Evolutionary conservation across 2,888 invertebrate genomes (phyloP).

Genomic region (Ethmia dodecea): DNA sequence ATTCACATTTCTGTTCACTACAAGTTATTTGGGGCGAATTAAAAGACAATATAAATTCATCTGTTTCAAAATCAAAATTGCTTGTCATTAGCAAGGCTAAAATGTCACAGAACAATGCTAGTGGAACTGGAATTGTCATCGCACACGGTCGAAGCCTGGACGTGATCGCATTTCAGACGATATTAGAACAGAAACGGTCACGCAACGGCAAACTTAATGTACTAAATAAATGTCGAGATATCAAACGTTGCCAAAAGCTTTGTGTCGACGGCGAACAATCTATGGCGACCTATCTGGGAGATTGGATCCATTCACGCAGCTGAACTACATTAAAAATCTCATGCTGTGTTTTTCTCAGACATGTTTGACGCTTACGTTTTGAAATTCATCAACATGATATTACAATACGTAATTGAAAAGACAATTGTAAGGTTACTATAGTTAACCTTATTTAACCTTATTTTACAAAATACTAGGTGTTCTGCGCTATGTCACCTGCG

Average conservation of each 20-base stretch:
- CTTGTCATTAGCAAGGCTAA: slow-evolving; percentile 72
- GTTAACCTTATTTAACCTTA: no score
- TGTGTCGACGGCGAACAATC: slow-evolving; percentile 21
- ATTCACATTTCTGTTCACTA: slow-evolving; percentile 8
- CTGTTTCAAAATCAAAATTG: slow-evolving; percentile 71
- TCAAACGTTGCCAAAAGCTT: slow-evolving; percentile 42
- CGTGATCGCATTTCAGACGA: slow-evolving; percentile 69
- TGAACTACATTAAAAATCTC: slow-evolving; percentile 1
- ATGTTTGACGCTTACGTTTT: no score
- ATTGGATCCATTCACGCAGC: slow-evolving; percentile 23
- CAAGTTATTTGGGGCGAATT: slow-evolving; percentile 47
- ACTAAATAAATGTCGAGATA: slow-evolving; percentile 42
- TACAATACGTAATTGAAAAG: no score
- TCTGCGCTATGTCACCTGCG: no score
- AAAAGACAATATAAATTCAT: slow-evolving; percentile 57
- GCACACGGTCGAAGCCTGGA: slow-evolving; percentile 59
- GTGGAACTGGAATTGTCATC: slow-evolving; percentile 45
- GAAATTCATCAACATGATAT: no score
- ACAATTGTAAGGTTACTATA: no score
- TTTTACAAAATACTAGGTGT: no score
- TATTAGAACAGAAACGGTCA: slow-evolving; percentile 52
- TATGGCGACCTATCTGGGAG: slow-evolving; percentile 3
- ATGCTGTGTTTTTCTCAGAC: no score
- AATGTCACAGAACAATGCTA: slow-evolving; percentile 76
- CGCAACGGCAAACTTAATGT: slow-evolving; percentile 52